Conservation (phyloP, 2,797 vertebrate species). For the Pantherophis vulpinus region DNA sequence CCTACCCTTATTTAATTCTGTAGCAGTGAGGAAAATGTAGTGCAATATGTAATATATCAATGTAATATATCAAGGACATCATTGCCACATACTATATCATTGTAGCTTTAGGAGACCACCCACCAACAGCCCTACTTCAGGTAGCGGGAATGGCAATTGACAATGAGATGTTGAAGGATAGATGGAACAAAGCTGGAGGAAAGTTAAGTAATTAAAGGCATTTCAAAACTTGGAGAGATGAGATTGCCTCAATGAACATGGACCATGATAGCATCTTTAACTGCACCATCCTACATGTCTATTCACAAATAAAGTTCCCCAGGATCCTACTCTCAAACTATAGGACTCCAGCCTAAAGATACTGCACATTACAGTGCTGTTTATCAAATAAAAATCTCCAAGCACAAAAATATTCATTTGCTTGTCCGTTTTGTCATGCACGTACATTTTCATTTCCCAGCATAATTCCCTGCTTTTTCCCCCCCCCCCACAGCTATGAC, state of each 20-base stretch:
- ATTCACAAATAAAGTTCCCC: not conserved
- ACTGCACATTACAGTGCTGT: not conserved
- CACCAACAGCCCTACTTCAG: not conserved
- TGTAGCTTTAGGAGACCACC: not conserved
- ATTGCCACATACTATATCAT: not conserved
- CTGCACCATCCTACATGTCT: not conserved
- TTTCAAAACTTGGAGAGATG: not conserved
- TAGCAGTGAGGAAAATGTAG: not conserved
- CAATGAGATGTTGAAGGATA: not conserved
- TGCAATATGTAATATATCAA: not conserved
- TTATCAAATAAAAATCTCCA: not conserved
- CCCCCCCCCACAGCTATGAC: too few species aligned
- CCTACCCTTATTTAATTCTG: not conserved
- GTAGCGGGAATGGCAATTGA: not conserved
- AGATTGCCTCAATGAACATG: not conserved
- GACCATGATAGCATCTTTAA: not conserved
- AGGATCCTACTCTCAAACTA: not conserved
- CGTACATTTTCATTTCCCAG: not conserved
- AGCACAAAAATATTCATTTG: not conserved
- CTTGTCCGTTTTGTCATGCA: not conserved
- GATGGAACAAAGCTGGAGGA: not conserved
- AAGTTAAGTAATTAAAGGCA: not conserved
- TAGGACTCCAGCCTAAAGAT: not conserved
- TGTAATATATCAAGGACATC: not conserved
- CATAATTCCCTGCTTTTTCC: not conserved